These are phyloP conservation scores for Stichodactyla mertensii DNA, from an alignment of 64 coral and sea anemone genomes.

Conservation along the genomic window DNA sequence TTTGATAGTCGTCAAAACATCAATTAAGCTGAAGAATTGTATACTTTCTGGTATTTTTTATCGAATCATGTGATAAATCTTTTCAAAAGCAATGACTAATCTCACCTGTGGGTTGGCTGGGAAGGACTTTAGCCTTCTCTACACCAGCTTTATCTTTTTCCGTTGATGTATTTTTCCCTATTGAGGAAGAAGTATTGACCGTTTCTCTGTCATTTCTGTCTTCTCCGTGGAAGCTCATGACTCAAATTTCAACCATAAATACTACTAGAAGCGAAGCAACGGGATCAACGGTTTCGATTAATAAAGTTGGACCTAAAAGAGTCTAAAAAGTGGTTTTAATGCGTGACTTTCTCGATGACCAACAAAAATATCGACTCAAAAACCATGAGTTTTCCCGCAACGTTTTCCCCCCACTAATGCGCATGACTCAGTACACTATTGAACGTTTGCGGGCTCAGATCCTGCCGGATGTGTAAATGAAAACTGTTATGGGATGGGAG, in stretches of 20 bases:
- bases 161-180: not conserved
- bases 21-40: not conserved
- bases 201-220: constrained; percentile 11
- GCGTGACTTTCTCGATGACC: not conserved
- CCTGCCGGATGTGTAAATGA: too few relatives aligned
- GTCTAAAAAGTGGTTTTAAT: not conserved
- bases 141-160: constrained; percentile 2
- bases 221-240: not conserved
- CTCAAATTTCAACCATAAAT: not conserved
- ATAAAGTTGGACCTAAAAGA: too few relatives aligned
- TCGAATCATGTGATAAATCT: not conserved
- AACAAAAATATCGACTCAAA: constrained; percentile 20
- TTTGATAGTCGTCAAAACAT: not conserved
- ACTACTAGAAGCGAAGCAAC: not conserved
- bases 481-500: too few relatives aligned
- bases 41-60: not conserved
- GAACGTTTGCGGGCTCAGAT: not conserved
- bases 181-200: not conserved
- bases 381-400: constrained; percentile 28
- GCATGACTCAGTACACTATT: not conserved
- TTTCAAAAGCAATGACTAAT: not conserved
- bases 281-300: not conserved
- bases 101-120: not conserved
- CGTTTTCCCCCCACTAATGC: not conserved
- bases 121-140: not conserved